Evolutionary conservation across 2,797 vertebrate species (phyloP).

Genomic region (Scleropages formosus): DNA sequence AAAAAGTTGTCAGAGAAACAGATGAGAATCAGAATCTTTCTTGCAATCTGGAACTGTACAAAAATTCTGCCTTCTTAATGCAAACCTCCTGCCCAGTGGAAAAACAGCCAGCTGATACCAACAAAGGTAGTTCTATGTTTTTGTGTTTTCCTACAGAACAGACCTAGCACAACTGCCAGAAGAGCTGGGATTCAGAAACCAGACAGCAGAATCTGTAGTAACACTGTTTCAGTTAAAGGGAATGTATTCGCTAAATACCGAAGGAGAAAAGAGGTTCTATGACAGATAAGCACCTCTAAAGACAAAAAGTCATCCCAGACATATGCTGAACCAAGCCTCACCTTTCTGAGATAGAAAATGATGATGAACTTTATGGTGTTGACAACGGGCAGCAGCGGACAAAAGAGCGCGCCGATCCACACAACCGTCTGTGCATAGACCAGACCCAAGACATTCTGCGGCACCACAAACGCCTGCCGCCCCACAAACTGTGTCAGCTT

Average conservation of each 20-base stretch:
- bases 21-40: not conserved
- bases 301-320: not conserved
- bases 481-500: slow-evolving; percentile 65
- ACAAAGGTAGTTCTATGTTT: slow-evolving; percentile 7
- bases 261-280: not conserved
- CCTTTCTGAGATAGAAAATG: slow-evolving; percentile 84
- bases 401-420: slow-evolving; percentile 85
- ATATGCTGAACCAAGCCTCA: slow-evolving; percentile 39
- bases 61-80: not conserved
- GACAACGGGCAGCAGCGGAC: slow-evolving; percentile 81
- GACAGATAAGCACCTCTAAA: not conserved
- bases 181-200: not conserved
- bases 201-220: not conserved
- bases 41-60: not conserved
- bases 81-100: not conserved
- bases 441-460: slow-evolving; percentile 76
- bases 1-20: not conserved
- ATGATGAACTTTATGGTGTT: slow-evolving; percentile 79
- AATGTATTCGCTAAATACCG: not conserved
- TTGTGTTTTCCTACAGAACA: not conserved
- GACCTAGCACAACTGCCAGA: not conserved
- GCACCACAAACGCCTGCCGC: slow-evolving; percentile 80
- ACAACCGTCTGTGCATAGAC: slow-evolving; percentile 84
- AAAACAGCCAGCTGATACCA: slow-evolving; percentile 20
- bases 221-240: not conserved